Evolutionary conservation across 2,113 vertebrate species (phyloP).

Genomic region (Anoplopoma fimbria): DNA sequence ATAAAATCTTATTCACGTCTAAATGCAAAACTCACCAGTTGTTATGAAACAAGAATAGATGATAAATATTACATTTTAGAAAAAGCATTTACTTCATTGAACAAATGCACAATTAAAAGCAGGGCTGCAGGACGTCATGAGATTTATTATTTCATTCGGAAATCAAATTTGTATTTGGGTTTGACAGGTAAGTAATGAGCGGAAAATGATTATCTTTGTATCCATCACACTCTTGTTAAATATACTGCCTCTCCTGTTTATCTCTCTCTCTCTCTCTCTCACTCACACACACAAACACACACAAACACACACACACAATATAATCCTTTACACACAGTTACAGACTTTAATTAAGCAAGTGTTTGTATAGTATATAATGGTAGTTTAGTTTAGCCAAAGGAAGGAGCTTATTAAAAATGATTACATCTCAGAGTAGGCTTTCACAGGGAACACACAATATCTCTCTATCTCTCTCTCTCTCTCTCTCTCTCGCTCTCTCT

Average conservation of each 20-base stretch:
- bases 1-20: neutral
- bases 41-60: neutral
- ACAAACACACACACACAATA: neutral
- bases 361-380: slow-evolving; percentile 70
- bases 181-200: neutral
- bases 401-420: slow-evolving; percentile 76
- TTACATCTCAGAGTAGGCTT: slow-evolving; percentile 64
- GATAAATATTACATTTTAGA: neutral
- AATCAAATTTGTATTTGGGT: neutral
- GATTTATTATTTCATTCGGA: neutral
- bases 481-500: neutral
- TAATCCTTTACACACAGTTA: slow-evolving; percentile 2
- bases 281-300: neutral
- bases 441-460: slow-evolving; percentile 52
- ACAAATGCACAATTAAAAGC: neutral
- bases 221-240: slow-evolving; percentile 9
- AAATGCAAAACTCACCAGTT: neutral
- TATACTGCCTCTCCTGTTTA: neutral
- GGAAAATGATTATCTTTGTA: neutral
- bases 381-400: slow-evolving; percentile 70
- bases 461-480: slow-evolving; percentile 30
- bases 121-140: neutral
- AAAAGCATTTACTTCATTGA: neutral
- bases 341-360: slow-evolving; percentile 72
- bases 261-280: neutral